Base-by-base conservation (phyloP, 2,797 vertebrate species). In the Apogon talboti region DNA sequence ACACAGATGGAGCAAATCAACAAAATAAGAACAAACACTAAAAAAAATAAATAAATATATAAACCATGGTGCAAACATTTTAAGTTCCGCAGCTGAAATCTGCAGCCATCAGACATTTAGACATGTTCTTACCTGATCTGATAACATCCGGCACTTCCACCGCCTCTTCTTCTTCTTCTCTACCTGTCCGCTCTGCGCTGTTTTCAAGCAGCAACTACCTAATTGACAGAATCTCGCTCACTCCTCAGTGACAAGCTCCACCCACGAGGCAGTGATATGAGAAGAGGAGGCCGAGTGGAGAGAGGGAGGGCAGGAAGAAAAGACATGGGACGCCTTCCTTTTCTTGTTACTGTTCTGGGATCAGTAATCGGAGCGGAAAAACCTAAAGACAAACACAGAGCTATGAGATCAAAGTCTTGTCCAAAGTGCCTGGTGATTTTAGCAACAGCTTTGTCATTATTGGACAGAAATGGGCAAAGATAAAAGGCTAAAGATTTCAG, bases 91-190 rank as follows among this genome's bases (percentile, higher is more conserved):
- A 46, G n/a, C 14, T 12, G 51, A 64, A 49, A 71, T 33, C 33
- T 30, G 1, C 52, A 62, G 24, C 3, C 24, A 28, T 28, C 43
- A 57, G 33, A 41, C 14, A 74, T 55, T 9, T 7, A 54, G 35
- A 77, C 81, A 63, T 72, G 85, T 79, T 66, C 92, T 86, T 93
- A 94, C 93, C 93, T 93, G 83, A 86, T 84, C 66, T 62, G 62
- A 54, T 63, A 33, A 68, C 64, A 48, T 79, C 76, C 67, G 66
- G 9, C 14, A 0, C 21, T 30, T 50, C n/a, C 0, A 30, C 43
- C 43, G 16, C 52, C 49, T 49, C 48, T 42, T 56, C 60, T 55
- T 46, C 55, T 49, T 42, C 55, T 49, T 44, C 55, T 30, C 43
- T 69, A 66, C 82, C 71, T 81, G 50, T 28, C 54, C 66, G 75